Evolutionary conservation across 2,113 vertebrate genomes (phyloP).

Genomic region (Buteo buteo): DNA sequence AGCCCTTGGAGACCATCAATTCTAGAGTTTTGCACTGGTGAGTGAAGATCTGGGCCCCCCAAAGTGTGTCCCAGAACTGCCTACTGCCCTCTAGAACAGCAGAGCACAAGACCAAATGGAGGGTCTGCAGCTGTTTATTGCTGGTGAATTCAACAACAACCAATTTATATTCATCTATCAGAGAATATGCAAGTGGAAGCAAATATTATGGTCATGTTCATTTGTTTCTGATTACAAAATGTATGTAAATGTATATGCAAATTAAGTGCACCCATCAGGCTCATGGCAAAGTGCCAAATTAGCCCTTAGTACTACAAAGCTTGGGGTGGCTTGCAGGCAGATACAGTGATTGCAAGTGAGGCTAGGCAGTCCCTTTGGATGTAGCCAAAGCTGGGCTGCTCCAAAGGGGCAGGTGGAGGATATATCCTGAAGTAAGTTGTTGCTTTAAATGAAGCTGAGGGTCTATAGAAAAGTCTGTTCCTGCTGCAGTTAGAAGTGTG

Average conservation of each 20-base stretch:
- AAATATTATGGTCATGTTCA: conserved; percentile 68
- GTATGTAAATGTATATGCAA: conserved; percentile 67
- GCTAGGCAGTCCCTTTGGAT: conserved; percentile 1
- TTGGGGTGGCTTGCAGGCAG: not conserved
- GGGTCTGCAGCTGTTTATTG: conserved; percentile 21
- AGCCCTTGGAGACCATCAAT: not conserved
- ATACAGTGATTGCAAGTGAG: not conserved
- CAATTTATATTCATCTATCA: conserved; percentile 58
- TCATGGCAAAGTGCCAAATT: conserved; percentile 57
- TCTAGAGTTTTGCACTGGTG: not conserved
- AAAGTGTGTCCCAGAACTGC: not conserved
- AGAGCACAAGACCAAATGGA: not conserved
- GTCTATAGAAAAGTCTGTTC: conserved; percentile 69
- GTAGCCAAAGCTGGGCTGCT: not conserved
- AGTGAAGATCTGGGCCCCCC: not conserved
- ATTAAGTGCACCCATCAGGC: conserved; percentile 49
- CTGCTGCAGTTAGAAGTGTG: conserved; percentile 68
- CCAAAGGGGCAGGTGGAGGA: not conserved
- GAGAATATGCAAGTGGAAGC: conserved; percentile 45
- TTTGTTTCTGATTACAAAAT: conserved; percentile 75
- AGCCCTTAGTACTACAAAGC: not conserved
- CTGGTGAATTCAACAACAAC: conserved; percentile 3
- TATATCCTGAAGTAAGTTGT: conserved; percentile 39
- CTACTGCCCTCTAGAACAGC: not conserved
- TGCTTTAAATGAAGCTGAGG: conserved; percentile 57